These are phyloP conservation scores for Busseola fusca DNA, from an alignment of 2,888 invertebrate genomes.

Conservation along the genomic window DNA sequence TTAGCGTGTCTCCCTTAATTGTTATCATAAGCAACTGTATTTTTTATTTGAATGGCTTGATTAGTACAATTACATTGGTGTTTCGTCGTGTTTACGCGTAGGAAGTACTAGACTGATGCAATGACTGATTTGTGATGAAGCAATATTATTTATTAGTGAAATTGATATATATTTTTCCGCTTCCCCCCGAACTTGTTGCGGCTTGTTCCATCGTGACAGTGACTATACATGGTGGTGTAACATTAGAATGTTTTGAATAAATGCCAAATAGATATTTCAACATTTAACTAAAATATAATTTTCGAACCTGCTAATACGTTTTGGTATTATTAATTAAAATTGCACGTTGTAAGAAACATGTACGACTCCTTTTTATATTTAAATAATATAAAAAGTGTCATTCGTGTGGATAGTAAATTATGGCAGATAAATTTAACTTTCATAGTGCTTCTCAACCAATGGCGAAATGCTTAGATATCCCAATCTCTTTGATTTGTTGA, in stretches of 20 bases:
- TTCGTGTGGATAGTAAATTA: background rate
- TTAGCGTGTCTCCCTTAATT: conserved; percentile 5
- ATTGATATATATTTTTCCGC: conserved; percentile 70
- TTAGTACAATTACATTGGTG: conserved; percentile 68
- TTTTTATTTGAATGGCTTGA: conserved; percentile 63
- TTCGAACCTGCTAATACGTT: conserved; percentile 25
- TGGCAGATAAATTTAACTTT: conserved; percentile 17
- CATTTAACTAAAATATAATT: conserved; percentile 33
- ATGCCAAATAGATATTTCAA: conserved; percentile 60
- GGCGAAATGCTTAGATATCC: conserved; percentile 56
- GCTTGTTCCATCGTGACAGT: conserved; percentile 44
- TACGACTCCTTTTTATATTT: background rate
- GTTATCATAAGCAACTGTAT: conserved; percentile 50
- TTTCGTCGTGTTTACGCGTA: conserved; percentile 67
- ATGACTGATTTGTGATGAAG: conserved; percentile 87
- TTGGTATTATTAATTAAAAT: conserved; percentile 27
- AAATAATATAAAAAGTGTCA: background rate
- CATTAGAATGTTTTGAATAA: conserved; percentile 32
- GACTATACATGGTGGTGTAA: conserved; percentile 18
- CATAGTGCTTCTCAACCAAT: conserved; percentile 57
- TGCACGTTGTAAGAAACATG: conserved; percentile 5
- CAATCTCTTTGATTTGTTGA: conserved; percentile 50
- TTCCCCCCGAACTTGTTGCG: conserved; percentile 54
- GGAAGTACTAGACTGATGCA: conserved; percentile 83
- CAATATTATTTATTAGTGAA: conserved; percentile 87